Percentiles rank a stretch among this genome's conserved stretches.
Conservation (phyloP, 53 echinoderm and acorn worm species). For the Luidia sarsii region DNA sequence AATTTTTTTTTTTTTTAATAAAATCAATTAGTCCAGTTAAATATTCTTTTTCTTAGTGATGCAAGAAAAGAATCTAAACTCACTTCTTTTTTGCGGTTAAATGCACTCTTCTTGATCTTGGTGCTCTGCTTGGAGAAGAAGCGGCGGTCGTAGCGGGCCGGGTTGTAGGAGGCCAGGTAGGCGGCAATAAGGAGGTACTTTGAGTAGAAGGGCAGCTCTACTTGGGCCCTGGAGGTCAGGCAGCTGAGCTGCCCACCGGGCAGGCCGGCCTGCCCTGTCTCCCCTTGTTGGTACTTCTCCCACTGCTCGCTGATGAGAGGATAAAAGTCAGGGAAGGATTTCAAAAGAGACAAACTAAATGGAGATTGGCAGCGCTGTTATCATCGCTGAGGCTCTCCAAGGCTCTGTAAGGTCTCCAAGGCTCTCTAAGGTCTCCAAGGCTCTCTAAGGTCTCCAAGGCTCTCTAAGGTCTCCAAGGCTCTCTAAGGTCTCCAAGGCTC, state of each 20-base stretch:
- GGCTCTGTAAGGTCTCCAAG: no score
- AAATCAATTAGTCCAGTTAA: no score
- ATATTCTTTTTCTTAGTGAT: no score
- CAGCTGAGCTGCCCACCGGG: slow-evolving; percentile 43
- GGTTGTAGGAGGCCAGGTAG: slow-evolving; percentile 96
- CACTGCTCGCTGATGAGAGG: slow-evolving; percentile 78
- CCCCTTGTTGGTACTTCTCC: slow-evolving; percentile 83
- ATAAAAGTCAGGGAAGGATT: no score
- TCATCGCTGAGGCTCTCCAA: no score
- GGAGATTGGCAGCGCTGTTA: no score
- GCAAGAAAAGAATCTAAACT: background rate
- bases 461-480: no score
- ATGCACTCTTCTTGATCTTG: slow-evolving; percentile 78
- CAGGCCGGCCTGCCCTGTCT: slow-evolving; percentile 31
- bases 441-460: no score
- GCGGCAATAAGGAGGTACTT: slow-evolving; percentile 95
- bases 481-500: no score
- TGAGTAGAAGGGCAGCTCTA: slow-evolving; percentile 95
- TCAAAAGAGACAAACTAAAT: no score
- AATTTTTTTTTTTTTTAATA: no score
- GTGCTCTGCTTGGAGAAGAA: slow-evolving; percentile 96
- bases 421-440: no score
- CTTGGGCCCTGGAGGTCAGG: slow-evolving; percentile 75
- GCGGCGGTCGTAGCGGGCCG: slow-evolving; percentile 81
- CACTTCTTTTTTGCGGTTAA: slow-evolving; percentile 86